Evolutionary conservation across 2,797 vertebrate genomes (phyloP), one percentile per base, ranked within the genome.

Genomic region (Onychomys torridus): DNA sequence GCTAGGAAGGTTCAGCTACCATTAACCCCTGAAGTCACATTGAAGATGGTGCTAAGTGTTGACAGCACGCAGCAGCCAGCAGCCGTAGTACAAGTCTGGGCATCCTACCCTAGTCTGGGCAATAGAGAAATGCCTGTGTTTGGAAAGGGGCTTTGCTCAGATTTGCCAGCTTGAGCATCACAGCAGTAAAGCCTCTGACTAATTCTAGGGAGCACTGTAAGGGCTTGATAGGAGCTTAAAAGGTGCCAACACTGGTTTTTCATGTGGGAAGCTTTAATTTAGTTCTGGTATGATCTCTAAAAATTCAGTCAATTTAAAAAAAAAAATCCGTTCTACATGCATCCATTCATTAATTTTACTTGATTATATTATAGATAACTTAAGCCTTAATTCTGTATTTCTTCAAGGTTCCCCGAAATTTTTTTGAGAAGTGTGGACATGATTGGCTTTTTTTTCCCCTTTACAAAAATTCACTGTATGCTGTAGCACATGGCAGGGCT

Each of bases 301-400:
- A 91, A 79, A 89, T 97, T 96, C 82, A 94, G 97, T 97, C 97
- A 98, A 96, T 95, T 95, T 97, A 17, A 91, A 34, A 93, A 96
- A 27, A 92, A 96, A 96, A 90, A 97, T 75, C 81, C 94, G 95
- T 95, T 98, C 93, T 97, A 65, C 96, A 95, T 95, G 95, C 89
- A 96, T 95, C 96, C 79, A 89, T 93, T 96, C 90, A 83, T 96
- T 96, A 67, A 89, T 97, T 84, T 96, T 93, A 96, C 95, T 96
- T 93, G 90, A 84, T 89, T 95, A 61, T 78, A 87, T 65, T 89
- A 63, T 73, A 93, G 71, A 59, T 92, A 93, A 96, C 69, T 92
- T 94, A 90, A 87, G 17, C 84, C 91, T 89, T 97, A 82, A 84
- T 96, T 90, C 52, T 93, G 1, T 57, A 46, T 94, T 94, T 95